Base-by-base conservation (phyloP, 2,888 invertebrate species). In the Nebria brevicollis region DNA sequence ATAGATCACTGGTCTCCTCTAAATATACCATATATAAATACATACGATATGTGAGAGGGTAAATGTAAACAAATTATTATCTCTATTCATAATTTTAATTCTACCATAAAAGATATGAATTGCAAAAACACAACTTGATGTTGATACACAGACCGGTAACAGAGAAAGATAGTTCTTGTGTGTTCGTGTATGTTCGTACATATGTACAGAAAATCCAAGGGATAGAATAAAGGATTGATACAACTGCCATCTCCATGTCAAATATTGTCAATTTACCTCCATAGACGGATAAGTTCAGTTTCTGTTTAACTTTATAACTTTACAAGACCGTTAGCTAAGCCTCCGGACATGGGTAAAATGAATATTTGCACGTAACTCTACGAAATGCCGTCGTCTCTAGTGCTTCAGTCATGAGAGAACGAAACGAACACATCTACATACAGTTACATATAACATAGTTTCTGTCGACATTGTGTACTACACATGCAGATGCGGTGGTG, bases 241-340 rank as follows among this genome's bases (percentile, higher is more conserved):
- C 77, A 73, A 81, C 77, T 81, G 81, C 77, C 81, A 81, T 81
- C 76, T 81, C 81, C 76, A 77, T 77, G 81, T 77, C 81, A 81
- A 81, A 81, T 81, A 81, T 81, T 81, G 81, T 81, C 81, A 81
- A 77, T 81, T 81, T 77, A 81, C 77, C 81, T 81, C 81, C 54
- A 15, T 75, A 54, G 1, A 66, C 26, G 76, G 76, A 76, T 76
- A 81, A 77, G 76, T 81, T 77, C 81, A 72, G 73, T 70, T 76
- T 77, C 81, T 81, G 81, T 81, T 81, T 81, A 81, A 81, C 81
- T 81, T 81, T 73, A 81, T 81, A 81, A 81, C 72, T 81, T 77
- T 72, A 70, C 77, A 77, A 81, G 80, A 80, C 80, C 80, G 80
- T 66, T 75, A 80, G 80, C 80, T 80, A 80, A 75, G 80, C 80